Base-by-base conservation (phyloP, 2,113 vertebrate species). In the Myiopsitta monachus region DNA sequence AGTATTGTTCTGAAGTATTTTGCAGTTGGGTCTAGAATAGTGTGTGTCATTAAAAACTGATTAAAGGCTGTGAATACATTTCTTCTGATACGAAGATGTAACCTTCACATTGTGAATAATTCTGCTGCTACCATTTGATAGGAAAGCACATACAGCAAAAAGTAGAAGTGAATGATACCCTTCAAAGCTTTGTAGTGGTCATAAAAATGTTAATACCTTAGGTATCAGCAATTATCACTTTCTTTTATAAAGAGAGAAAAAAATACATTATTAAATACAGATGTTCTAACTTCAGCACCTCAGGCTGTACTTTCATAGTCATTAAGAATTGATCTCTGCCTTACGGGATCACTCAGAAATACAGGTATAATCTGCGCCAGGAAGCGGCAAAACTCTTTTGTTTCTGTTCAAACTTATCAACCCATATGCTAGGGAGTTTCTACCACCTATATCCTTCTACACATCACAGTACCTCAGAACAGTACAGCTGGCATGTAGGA, bases 371-470 rank as follows among this genome's bases (percentile, higher is more conserved):
- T 83, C 15, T 36, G 11, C 3, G 7, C 7, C 30, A 74, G 55
- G 31, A 72, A 51, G 39, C 66, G 38, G 33, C 27, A 73, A 63
- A 81, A 54, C 7, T 33, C 24, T 54, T 47, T 31, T 39, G 6
- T 75, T 91, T 83, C 30, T 68, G 23, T 82, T 87, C n/a, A 30
- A 49, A 49, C 2, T 72, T 52, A 51, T 43, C 10, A 55, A 33
- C 11, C 12, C 0, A 0, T 27, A 6, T 73, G 39, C 55, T 5
- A 24, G 17, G 9, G 24, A 38, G 8, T 83, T 94, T 57, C 18
- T 85, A 15, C 36, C 17, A 62, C 10, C 2, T 90, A 90, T 83
- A 14, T 76, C 13, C 6, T 47, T 78, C 47, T 51, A 2, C 72
- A 11, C 12, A 18, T 68, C 46, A 49, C 16, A 57, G 36, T 62